phyloP scores from a whole-genome alignment of 2,113 vertebrate species.

The Nematolebias whitei region DNA sequence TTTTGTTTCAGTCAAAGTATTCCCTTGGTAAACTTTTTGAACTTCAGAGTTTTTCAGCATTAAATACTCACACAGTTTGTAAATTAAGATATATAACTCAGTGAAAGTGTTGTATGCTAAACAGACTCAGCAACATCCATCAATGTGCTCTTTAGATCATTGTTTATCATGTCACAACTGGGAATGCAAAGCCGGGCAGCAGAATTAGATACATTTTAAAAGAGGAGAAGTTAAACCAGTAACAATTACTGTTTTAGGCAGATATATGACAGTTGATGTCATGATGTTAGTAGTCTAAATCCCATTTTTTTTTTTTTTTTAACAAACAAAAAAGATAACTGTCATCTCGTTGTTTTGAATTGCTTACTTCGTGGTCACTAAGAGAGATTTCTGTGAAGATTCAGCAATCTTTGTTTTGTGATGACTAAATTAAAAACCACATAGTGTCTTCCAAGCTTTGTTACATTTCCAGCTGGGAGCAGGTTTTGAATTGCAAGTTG shows the following conservation, averaged over 20 bases:
- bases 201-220: slow-evolving; percentile 10
- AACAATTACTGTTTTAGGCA: slow-evolving; percentile 19
- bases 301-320: too few relatives aligned
- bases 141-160: slow-evolving; percentile 21
- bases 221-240: neutral
- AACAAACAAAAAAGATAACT: too few relatives aligned
- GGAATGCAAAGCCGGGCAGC: slow-evolving; percentile 23
- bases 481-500: slow-evolving; percentile 31
- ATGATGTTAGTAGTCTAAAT: slow-evolving; percentile 9
- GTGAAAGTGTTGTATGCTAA: slow-evolving; percentile 27
- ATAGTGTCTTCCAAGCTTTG: slow-evolving; percentile 26
- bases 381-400: too few relatives aligned
- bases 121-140: slow-evolving; percentile 30
- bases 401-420: too few relatives aligned
- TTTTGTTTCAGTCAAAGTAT: neutral
- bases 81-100: slow-evolving; percentile 29
- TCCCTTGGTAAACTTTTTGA: neutral
- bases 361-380: too few relatives aligned
- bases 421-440: slow-evolving; percentile 26
- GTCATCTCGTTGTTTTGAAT: slow-evolving; percentile 35
- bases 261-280: slow-evolving; percentile 26
- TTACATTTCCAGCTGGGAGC: slow-evolving; percentile 26
- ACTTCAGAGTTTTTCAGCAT: too few relatives aligned
- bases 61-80: neutral
- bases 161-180: slow-evolving; percentile 31